A percentile compares a stretch with the other conserved stretches of the same genome.
Conservation (phyloP, 2,888 invertebrate species). For the Pogonocherus hispidulus region DNA sequence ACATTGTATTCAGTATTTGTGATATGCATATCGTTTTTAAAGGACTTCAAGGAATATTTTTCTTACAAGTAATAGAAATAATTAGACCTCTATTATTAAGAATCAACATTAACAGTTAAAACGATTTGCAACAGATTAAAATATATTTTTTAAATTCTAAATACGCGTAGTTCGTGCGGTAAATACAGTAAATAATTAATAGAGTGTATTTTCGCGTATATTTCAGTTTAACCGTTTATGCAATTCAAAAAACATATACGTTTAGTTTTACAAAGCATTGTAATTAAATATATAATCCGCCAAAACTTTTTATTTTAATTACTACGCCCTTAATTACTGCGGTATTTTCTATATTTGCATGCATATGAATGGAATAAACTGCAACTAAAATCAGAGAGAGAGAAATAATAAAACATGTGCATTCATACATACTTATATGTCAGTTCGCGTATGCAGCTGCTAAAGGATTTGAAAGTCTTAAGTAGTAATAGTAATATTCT, state of each 20-base stretch:
- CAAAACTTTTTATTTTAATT: slow-evolving; percentile 40
- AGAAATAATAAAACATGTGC: slow-evolving; percentile 19
- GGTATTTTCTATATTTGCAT: slow-evolving; percentile 42
- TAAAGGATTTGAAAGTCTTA: slow-evolving; percentile 39
- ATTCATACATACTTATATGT: slow-evolving; percentile 21
- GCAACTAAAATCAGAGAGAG: slow-evolving; percentile 3
- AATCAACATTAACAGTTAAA: no score
- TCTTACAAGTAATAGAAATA: no score
- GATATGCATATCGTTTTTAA: no score
- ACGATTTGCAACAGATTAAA: neutral
- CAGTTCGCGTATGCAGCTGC: slow-evolving; percentile 25
- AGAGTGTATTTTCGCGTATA: neutral
- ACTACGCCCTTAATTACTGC: slow-evolving; percentile 43
- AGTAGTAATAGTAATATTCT: slow-evolving; percentile 42
- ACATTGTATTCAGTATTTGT: no score
- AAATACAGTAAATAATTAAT: slow-evolving; percentile 1
- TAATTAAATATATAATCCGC: slow-evolving; percentile 43
- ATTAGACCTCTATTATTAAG: no score
- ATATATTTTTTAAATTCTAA: neutral
- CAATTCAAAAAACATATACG: neutral
- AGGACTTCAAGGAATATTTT: no score
- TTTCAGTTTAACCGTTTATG: neutral
- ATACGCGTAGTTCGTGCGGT: neutral
- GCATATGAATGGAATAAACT: slow-evolving; percentile 37
- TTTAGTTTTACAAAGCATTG: slow-evolving; percentile 10